Percentiles rank a stretch among this genome's conserved stretches.
Conservation (phyloP, 2,797 vertebrate species). For the Pogoniulus pusillus region DNA sequence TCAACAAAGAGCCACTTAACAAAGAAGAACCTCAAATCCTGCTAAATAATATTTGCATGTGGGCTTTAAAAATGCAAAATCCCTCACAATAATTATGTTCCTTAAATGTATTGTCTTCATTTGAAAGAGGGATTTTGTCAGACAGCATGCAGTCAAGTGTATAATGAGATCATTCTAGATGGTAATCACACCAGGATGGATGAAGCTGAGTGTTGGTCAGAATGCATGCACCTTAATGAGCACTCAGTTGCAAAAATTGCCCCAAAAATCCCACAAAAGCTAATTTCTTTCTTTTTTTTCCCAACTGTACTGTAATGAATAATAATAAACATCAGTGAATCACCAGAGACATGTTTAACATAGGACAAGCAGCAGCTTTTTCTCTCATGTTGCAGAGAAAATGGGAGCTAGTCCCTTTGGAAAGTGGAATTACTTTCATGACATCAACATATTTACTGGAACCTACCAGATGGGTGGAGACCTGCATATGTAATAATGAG, state of each 20-base stretch:
- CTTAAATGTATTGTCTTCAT: conserved; percentile 28
- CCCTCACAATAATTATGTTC: background rate
- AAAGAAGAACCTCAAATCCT: background rate
- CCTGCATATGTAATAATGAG: background rate
- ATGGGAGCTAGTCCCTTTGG: background rate
- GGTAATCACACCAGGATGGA: background rate
- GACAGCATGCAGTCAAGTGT: conserved; percentile 40
- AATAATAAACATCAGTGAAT: background rate
- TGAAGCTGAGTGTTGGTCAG: conserved; percentile 18
- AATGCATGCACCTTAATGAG: background rate
- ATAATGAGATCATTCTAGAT: conserved; percentile 32
- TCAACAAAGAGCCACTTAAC: background rate
- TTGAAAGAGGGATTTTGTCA: conserved; percentile 16
- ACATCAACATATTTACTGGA: background rate
- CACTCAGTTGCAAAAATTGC: conserved; percentile 10
- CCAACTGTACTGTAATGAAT: background rate
- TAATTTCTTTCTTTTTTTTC: background rate
- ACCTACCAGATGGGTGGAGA: background rate
- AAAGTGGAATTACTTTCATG: background rate
- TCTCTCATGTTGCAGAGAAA: background rate
- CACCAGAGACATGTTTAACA: background rate
- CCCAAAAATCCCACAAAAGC: background rate
- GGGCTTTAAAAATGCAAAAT: conserved; percentile 24
- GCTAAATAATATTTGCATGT: background rate
- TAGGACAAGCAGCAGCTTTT: background rate